A percentile compares a stretch with the other conserved stretches of the same genome.
These are phyloP conservation scores for Eupithecia subfuscata DNA, from an alignment of 2,888 invertebrate species.

Conservation along the genomic window DNA sequence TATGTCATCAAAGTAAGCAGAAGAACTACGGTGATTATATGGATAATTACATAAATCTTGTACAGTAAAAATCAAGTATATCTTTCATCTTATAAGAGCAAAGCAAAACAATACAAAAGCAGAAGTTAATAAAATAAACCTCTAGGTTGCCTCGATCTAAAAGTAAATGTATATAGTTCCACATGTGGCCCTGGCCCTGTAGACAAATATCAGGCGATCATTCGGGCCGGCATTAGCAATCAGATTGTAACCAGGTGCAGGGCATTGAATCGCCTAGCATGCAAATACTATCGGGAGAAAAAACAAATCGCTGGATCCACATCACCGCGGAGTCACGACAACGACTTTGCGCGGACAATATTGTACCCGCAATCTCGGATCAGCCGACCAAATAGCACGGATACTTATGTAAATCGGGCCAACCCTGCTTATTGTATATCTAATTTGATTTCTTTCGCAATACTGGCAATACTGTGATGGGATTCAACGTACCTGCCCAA, in stretches of 20 bases:
- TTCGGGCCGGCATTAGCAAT: constrained; percentile 29
- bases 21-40: neutral
- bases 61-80: neutral
- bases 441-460: constrained; percentile 83
- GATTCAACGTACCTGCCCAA: constrained; percentile 80
- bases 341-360: constrained; percentile 70
- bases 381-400: constrained; percentile 78
- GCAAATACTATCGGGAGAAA: constrained; percentile 49
- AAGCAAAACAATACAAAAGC: neutral
- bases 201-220: constrained; percentile 32
- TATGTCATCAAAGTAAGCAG: neutral
- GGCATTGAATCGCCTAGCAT: constrained; percentile 41
- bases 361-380: constrained; percentile 80
- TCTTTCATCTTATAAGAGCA: neutral
- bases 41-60: neutral
- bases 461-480: constrained; percentile 79
- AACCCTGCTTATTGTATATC: constrained; percentile 82
- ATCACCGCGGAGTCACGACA: constrained; percentile 59
- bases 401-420: constrained; percentile 82
- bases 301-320: constrained; percentile 56
- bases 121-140: neutral
- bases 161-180: constrained; percentile 3
- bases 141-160: neutral
- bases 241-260: constrained; percentile 41
- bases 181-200: neutral